Conservation (phyloP, 2,113 vertebrate species). For the Falco punctatus region DNA sequence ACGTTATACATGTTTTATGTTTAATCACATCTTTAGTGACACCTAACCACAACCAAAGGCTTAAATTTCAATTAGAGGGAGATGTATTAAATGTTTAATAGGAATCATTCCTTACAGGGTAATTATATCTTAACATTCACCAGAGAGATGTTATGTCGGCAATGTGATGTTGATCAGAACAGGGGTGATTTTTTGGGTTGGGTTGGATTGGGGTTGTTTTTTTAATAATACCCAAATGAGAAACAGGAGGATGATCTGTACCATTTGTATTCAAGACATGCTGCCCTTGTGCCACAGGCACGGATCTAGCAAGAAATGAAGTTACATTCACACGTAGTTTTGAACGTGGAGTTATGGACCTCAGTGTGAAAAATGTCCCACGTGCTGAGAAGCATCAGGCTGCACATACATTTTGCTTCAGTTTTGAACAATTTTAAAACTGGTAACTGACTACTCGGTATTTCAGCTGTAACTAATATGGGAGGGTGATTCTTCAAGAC, state of each 20-base stretch:
- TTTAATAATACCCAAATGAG: neutral
- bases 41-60: conserved; percentile 53
- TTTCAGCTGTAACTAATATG: neutral
- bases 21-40: conserved; percentile 66
- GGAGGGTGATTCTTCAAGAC: neutral
- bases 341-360: neutral
- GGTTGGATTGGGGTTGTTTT: neutral
- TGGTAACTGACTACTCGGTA: neutral
- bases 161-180: neutral
- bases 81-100: conserved; percentile 64
- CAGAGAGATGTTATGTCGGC: neutral
- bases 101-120: conserved; percentile 45
- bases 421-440: neutral
- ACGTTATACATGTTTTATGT: conserved; percentile 68
- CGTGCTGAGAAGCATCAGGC: neutral
- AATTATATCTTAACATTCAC: conserved; percentile 49
- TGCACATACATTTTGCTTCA: neutral
- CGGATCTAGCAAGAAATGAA: neutral
- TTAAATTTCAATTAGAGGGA: conserved; percentile 70
- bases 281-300: rapidly evolving
- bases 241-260: neutral
- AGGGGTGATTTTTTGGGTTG: neutral
- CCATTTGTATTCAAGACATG: neutral
- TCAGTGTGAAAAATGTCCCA: neutral
- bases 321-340: neutral